A percentile compares a stretch with the other conserved stretches of the same genome.
These are phyloP conservation scores for Leptoteleia sp. DNA, from an alignment of 1,140 invertebrate genomes.

Conservation along the genomic window DNA sequence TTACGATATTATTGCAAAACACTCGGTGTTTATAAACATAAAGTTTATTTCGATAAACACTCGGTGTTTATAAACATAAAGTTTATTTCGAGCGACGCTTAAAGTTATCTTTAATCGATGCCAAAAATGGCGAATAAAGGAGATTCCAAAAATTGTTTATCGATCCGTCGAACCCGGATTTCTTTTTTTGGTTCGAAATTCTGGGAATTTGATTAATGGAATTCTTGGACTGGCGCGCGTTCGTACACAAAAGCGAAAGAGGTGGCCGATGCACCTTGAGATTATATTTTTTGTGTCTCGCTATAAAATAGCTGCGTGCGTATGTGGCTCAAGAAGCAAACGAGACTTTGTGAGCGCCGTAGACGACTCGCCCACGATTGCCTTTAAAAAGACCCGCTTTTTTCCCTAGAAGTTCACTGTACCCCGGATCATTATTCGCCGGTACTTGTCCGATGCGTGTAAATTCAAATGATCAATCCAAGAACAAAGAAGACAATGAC, in stretches of 20 bases:
- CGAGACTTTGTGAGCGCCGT: conserved; percentile 50
- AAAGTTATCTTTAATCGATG: too few species aligned
- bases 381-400: conserved; percentile 64
- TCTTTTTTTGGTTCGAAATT: conserved; percentile 43
- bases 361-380: conserved; percentile 66
- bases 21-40: too few species aligned
- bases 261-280: conserved; percentile 69
- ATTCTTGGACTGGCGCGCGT: conserved; percentile 32
- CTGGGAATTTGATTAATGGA: conserved; percentile 59
- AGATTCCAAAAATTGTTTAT: conserved; percentile 13
- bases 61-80: too few species aligned
- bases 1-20: too few species aligned
- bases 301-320: conserved; percentile 47
- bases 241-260: conserved; percentile 54
- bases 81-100: too few species aligned
- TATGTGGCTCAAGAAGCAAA: conserved; percentile 51
- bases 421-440: conserved; percentile 58
- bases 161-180: conserved; percentile 2
- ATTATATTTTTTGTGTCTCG: conserved; percentile 64
- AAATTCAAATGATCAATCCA: conserved; percentile 63
- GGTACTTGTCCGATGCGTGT: conserved; percentile 42
- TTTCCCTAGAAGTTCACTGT: conserved; percentile 62
- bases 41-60: too few species aligned
- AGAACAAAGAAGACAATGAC: conserved; percentile 60
- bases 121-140: neutral